Conservation (phyloP, 2,888 invertebrate genomes). For the Onchidella celtica region DNA sequence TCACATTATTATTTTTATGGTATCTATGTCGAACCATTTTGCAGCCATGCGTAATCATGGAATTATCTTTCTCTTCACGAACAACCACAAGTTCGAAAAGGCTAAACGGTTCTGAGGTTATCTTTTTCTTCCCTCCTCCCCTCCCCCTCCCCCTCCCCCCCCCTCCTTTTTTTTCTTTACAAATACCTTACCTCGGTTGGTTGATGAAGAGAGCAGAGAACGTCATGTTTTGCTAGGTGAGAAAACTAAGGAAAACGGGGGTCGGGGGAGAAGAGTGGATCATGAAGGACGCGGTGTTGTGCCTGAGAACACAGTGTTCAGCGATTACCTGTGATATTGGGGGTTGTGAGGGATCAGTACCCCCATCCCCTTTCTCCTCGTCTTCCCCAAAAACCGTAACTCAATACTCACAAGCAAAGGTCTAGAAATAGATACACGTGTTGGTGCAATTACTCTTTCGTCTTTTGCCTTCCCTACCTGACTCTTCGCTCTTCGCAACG, state of each 20-base stretch:
- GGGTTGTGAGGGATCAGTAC: not conserved
- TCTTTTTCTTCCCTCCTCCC: not conserved
- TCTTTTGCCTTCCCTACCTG: no score
- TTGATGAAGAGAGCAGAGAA: no score
- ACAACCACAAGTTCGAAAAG: not conserved
- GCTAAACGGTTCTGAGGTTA: not conserved
- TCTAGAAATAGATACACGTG: not conserved
- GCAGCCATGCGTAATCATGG: not conserved
- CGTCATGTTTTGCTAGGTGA: no score
- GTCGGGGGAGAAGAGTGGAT: not conserved
- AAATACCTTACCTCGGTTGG: no score
- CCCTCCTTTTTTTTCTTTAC: not conserved
- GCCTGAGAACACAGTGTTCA: not conserved
- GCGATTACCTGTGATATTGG: not conserved
- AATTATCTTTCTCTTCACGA: not conserved
- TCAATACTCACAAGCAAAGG: not conserved
- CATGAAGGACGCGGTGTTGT: not conserved
- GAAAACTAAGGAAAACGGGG: no score
- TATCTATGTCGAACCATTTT: no score
- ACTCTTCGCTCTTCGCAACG: no score
- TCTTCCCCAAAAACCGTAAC: not conserved
- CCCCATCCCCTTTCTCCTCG: no score
- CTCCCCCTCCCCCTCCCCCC: not conserved
- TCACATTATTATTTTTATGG: no score
- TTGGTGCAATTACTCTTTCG: no score